Evolutionary conservation across 2,113 vertebrate genomes (phyloP).

Genomic region (Vicugna pacos): DNA sequence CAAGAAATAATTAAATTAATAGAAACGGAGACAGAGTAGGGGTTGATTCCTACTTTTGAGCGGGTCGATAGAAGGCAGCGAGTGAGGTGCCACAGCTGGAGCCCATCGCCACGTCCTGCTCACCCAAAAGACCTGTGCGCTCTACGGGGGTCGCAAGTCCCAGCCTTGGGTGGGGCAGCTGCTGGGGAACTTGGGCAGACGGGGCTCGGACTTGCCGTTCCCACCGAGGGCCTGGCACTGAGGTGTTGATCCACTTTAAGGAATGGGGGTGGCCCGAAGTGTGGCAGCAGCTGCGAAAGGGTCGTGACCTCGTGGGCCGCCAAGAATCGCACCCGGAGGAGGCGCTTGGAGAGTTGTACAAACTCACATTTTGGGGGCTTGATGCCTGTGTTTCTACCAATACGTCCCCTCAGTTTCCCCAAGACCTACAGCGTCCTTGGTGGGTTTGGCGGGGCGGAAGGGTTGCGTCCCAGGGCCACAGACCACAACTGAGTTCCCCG

Average conservation of each 20-base stretch:
- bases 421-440: neutral
- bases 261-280: constrained; percentile 29
- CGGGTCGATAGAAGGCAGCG: neutral
- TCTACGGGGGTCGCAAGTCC: neutral
- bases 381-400: constrained; percentile 74
- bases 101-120: neutral
- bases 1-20: constrained; percentile 68
- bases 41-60: constrained; percentile 42
- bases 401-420: neutral
- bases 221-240: neutral
- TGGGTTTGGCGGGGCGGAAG: neutral
- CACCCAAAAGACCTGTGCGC: neutral
- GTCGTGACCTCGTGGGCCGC: constrained; percentile 65
- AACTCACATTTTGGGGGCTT: constrained; percentile 87
- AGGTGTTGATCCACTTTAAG: neutral
- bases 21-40: neutral
- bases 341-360: neutral
- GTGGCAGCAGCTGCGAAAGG: constrained; percentile 39
- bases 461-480: neutral
- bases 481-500: neutral
- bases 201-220: neutral
- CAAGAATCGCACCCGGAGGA: constrained; percentile 4
- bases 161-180: neutral
- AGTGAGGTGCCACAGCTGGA: neutral
- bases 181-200: neutral